These are phyloP conservation scores for Andrena minutula DNA, from an alignment of 2,888 invertebrate species.

Conservation along the genomic window DNA sequence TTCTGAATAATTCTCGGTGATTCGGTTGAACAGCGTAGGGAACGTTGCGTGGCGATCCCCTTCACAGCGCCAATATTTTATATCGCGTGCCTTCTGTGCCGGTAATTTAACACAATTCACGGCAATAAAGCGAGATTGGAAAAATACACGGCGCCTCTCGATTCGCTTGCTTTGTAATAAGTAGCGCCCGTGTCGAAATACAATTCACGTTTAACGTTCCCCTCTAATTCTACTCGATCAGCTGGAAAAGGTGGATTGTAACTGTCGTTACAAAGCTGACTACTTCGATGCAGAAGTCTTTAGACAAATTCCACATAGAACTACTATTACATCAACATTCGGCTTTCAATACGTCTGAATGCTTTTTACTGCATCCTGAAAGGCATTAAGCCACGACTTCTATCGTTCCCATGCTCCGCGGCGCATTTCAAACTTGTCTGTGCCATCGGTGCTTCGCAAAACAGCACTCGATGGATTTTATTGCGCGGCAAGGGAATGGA, in stretches of 20 bases:
- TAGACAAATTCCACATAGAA: neutral
- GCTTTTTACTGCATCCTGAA: neutral
- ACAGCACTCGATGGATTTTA: constrained; percentile 25
- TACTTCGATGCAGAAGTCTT: neutral
- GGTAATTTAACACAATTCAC: constrained; percentile 14
- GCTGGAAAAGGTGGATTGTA: neutral
- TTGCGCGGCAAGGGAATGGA: neutral
- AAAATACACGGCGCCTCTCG: constrained; percentile 12
- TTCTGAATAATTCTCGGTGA: too few relatives aligned
- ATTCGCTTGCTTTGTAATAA: constrained; percentile 14
- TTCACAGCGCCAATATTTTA: neutral
- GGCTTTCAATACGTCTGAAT: neutral
- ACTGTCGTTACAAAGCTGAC: constrained; percentile 2
- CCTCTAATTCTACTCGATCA: neutral
- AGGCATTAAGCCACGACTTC: neutral
- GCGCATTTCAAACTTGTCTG: neutral
- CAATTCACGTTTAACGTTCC: constrained; percentile 18
- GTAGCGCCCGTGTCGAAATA: constrained; percentile 12
- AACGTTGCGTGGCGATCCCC: neutral
- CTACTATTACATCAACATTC: neutral
- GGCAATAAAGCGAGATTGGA: constrained; percentile 18
- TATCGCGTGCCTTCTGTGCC: neutral
- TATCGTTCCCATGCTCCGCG: neutral
- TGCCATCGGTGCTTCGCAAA: neutral
- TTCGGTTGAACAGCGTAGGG: neutral